Conservation (phyloP, 2,888 invertebrate genomes). For the Polydrusus pterygomalis region DNA sequence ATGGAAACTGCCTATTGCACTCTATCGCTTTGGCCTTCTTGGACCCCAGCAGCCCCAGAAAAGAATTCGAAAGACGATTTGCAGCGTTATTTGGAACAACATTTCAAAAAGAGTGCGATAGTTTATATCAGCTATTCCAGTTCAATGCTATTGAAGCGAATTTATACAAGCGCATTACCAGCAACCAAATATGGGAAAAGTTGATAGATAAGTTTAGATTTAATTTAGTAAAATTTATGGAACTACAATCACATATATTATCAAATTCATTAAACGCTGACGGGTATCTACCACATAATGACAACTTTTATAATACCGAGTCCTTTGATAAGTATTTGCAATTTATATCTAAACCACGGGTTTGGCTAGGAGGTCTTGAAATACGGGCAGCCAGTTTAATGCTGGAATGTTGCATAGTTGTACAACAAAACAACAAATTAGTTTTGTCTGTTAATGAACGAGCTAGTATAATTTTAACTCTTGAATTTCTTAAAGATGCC, state of each 20-base stretch:
- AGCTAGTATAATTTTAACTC: too few relatives aligned
- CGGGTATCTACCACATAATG: not conserved
- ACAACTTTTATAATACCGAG: not conserved
- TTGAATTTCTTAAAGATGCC: not conserved
- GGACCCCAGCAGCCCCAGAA: not conserved
- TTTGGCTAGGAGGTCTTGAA: constrained; percentile 25
- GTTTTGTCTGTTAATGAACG: not conserved
- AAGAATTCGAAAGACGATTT: constrained; percentile 9
- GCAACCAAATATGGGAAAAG: not conserved
- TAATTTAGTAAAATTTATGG: constrained; percentile 12
- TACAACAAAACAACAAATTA: not conserved
- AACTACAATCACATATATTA: not conserved
- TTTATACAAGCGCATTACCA: not conserved
- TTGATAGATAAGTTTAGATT: constrained; percentile 1
- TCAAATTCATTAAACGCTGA: not conserved
- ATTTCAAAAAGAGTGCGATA: not conserved
- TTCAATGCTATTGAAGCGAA: too few relatives aligned
- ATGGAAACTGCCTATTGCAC: constrained; percentile 27
- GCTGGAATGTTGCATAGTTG: constrained; percentile 13
- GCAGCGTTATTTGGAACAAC: constrained; percentile 1
- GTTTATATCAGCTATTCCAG: not conserved
- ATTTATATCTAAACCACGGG: not conserved
- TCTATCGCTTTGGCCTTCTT: constrained; percentile 28
- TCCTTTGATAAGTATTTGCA: constrained; percentile 1
- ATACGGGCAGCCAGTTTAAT: too few relatives aligned